Conservation (phyloP, 53 echinoderm and acorn worm species). For the Actinopyga echinites region DNA sequence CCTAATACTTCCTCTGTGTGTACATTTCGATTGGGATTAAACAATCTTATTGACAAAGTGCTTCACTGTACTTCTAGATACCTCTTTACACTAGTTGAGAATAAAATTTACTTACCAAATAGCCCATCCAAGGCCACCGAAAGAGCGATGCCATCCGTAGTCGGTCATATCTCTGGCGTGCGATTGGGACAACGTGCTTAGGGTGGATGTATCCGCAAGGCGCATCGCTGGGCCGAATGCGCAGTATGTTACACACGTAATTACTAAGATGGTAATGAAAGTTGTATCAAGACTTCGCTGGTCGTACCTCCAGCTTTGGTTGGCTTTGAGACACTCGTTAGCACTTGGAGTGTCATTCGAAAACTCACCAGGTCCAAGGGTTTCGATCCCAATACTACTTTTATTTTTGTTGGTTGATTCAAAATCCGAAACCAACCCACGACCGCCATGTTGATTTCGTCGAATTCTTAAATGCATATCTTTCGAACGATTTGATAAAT, state of each 20-base stretch:
- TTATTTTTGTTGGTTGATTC: too few relatives aligned
- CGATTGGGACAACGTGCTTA: slow-evolving; percentile 45
- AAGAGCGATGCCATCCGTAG: slow-evolving; percentile 70
- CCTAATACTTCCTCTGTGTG: too few relatives aligned
- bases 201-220: slow-evolving; percentile 70
- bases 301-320: slow-evolving; percentile 82
- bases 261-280: slow-evolving; percentile 57
- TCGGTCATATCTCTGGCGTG: slow-evolving; percentile 55
- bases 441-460: background rate
- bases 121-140: slow-evolving; percentile 65
- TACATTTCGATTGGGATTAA: too few relatives aligned
- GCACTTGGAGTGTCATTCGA: background rate
- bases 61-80: too few relatives aligned
- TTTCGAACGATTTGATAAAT: background rate
- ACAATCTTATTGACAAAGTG: too few relatives aligned
- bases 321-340: slow-evolving; percentile 47
- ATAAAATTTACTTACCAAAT: slow-evolving; percentile 43
- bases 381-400: background rate
- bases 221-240: slow-evolving; percentile 47
- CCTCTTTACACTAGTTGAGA: too few relatives aligned
- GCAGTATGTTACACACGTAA: slow-evolving; percentile 59
- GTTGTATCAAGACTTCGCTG: slow-evolving; percentile 43
- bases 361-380: background rate
- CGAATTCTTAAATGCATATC: background rate
- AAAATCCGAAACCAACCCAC: background rate